Percentiles rank a stretch among this genome's conserved stretches.
These are phyloP conservation scores for Corbicula japonica DNA, from an alignment of 2,888 invertebrate species.

Conservation along the genomic window DNA sequence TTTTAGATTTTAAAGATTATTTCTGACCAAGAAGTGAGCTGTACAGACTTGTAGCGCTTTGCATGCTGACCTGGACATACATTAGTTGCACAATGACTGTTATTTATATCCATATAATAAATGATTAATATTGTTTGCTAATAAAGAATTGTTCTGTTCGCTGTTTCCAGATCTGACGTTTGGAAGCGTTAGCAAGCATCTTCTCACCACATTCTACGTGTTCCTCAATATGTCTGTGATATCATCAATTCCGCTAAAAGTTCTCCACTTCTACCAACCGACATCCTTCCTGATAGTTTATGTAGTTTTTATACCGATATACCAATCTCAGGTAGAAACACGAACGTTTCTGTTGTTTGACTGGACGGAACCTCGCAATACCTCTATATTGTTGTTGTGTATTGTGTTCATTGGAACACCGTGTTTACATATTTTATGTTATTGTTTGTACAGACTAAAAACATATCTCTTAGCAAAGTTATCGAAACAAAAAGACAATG, in stretches of 20 bases:
- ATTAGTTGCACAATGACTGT: too few species aligned
- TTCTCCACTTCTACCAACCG: constrained; percentile 48
- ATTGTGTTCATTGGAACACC: constrained; percentile 28
- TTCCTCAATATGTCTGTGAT: constrained; percentile 23
- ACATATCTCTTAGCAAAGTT: constrained; percentile 32
- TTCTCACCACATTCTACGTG: constrained; percentile 33
- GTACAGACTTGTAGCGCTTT: too few species aligned
- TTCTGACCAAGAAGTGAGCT: too few species aligned
- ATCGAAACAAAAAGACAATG: constrained; percentile 19
- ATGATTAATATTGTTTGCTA: too few species aligned
- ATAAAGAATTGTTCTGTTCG: too few species aligned
- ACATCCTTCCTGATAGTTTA: constrained; percentile 21
- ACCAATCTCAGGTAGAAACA: constrained; percentile 20
- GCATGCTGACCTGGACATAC: too few species aligned
- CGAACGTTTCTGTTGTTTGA: constrained; percentile 23
- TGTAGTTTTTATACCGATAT: constrained; percentile 31
- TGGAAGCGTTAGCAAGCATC: constrained; percentile 21
- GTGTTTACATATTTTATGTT: constrained; percentile 41
- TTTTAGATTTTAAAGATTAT: too few species aligned
- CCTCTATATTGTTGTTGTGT: constrained; percentile 38
- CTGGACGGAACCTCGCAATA: constrained; percentile 20
- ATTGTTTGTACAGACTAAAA: constrained; percentile 32
- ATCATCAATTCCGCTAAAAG: constrained; percentile 34
- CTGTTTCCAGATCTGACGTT: constrained; percentile 33
- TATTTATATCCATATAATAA: too few species aligned